Conservation (phyloP, 2,888 invertebrate species). For the Agrochola lota region DNA sequence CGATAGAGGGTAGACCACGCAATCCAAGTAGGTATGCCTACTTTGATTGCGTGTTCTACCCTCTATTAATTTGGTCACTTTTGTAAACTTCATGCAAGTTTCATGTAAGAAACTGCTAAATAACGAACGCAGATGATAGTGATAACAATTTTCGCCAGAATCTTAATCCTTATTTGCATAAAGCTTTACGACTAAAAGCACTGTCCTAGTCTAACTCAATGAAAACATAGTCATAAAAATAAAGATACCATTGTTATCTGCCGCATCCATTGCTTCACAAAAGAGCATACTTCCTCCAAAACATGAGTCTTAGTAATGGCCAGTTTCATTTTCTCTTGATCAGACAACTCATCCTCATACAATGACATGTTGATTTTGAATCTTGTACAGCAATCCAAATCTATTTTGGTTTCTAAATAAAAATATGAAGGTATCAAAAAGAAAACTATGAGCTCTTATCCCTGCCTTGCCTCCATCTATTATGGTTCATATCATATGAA, state of each 20-base stretch:
- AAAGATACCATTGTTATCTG: slow-evolving; percentile 91
- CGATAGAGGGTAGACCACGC: no score
- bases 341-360: slow-evolving; percentile 90
- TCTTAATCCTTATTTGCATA: not conserved
- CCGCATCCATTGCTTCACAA: slow-evolving; percentile 92
- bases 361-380: slow-evolving; percentile 91
- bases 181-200: not conserved
- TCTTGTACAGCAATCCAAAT: slow-evolving; percentile 91
- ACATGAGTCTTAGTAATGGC: slow-evolving; percentile 91
- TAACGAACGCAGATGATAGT: not conserved
- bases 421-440: not conserved
- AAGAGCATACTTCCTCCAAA: slow-evolving; percentile 91
- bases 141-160: not conserved
- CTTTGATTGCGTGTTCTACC: not conserved
- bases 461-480: not conserved
- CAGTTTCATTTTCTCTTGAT: slow-evolving; percentile 90
- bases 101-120: no score
- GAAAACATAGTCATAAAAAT: not conserved
- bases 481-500: not conserved
- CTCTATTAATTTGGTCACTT: not conserved
- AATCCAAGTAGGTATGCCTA: no score
- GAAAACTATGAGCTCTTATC: not conserved
- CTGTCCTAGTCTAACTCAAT: not conserved
- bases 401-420: slow-evolving; percentile 91
- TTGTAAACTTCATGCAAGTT: not conserved